Conservation (phyloP, 2,797 vertebrate genomes). For the Lycodopsis pacificus region DNA sequence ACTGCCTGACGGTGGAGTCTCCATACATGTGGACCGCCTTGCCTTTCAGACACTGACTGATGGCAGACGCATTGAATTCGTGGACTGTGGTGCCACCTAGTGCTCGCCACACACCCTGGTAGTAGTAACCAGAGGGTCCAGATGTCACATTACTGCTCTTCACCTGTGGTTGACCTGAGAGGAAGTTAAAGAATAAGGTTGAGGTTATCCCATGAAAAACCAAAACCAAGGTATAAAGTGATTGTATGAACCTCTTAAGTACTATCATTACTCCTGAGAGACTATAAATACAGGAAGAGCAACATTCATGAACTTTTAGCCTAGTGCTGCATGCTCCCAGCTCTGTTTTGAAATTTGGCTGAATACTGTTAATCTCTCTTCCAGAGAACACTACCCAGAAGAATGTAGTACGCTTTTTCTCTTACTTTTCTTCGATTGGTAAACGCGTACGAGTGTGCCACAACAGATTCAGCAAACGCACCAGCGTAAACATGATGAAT, state of each 20-base stretch:
- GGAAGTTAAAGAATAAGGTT: neutral
- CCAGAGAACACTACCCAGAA: neutral
- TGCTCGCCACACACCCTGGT: conserved; percentile 86
- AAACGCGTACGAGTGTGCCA: too few relatives aligned
- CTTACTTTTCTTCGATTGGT: too few relatives aligned
- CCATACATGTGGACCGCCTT: conserved; percentile 91
- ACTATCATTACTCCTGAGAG: too few relatives aligned
- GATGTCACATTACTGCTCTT: conserved; percentile 1
- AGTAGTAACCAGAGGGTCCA: conserved; percentile 89
- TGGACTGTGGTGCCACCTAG: conserved; percentile 76
- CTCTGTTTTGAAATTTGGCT: too few relatives aligned
- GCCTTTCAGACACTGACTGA: conserved; percentile 88
- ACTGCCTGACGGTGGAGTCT: conserved; percentile 94
- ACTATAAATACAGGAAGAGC: neutral
- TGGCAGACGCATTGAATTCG: conserved; percentile 85
- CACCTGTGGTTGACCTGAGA: conserved; percentile 28
- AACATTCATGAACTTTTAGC: too few relatives aligned
- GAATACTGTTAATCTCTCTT: neutral
- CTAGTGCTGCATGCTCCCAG: too few relatives aligned
- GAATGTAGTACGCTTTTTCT: neutral
- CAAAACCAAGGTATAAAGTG: neutral
- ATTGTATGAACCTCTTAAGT: too few relatives aligned
- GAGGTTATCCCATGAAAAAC: neutral
- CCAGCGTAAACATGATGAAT: too few relatives aligned
- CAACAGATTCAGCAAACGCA: too few relatives aligned